These are phyloP conservation scores for Drosophila mojavensis DNA, from an alignment of 1,140 invertebrate genomes.

Conservation along the genomic window DNA sequence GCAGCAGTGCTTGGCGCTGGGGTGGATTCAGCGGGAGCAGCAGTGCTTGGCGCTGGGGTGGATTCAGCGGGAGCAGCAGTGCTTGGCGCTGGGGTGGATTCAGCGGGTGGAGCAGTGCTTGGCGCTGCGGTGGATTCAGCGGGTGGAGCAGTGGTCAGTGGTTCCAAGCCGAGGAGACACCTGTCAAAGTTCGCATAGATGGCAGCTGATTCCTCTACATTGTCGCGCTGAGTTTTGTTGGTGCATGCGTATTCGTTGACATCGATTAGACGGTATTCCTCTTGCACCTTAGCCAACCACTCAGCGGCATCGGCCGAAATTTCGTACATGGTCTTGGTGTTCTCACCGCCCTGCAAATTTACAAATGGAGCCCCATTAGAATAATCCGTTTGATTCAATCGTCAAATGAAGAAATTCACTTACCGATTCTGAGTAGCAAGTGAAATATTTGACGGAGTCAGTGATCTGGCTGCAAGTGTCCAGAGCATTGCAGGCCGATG, in stretches of 20 bases:
- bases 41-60: not conserved
- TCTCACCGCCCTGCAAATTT: slow-evolving; percentile 29
- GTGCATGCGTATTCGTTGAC: slow-evolving; percentile 39
- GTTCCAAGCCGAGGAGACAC: slow-evolving; percentile 38
- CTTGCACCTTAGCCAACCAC: slow-evolving; percentile 35
- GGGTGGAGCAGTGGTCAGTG: slow-evolving; percentile 15
- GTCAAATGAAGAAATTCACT: slow-evolving; percentile 18
- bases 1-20: not conserved
- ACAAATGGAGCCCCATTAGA: not conserved
- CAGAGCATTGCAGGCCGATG: slow-evolving; percentile 29
- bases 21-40: slow-evolving; percentile 7
- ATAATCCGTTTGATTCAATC: no score
- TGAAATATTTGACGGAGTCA: slow-evolving; percentile 27
- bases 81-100: not conserved
- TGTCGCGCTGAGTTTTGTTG: slow-evolving; percentile 58
- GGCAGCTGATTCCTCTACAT: slow-evolving; percentile 34
- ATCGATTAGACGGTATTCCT: slow-evolving; percentile 40
- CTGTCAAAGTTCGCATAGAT: slow-evolving; percentile 16
- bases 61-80: not conserved
- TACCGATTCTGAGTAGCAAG: slow-evolving; percentile 50
- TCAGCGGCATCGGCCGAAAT: slow-evolving; percentile 57
- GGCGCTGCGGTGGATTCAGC: slow-evolving; percentile 3
- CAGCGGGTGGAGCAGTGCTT: not conserved
- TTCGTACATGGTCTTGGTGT: slow-evolving; percentile 58
- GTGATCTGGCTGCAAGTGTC: not conserved